Evolutionary conservation across 2,888 invertebrate genomes (phyloP), one percentile per base, ranked within the genome.

Genomic region (Leptopilina myrica): DNA sequence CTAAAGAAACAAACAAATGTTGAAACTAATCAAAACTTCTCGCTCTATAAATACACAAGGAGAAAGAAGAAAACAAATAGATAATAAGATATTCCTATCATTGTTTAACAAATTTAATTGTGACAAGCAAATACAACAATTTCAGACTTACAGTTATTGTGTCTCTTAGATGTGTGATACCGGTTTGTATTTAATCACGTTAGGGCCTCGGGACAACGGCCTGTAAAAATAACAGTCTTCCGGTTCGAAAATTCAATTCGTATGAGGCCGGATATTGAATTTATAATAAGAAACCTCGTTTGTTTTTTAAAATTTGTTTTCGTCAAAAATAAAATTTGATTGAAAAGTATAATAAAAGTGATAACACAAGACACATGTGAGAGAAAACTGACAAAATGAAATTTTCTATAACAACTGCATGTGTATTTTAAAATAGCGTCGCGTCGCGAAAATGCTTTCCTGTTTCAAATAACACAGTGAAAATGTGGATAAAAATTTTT

Each of bases 131-230:
- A 64, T 64, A 40, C 26, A 73, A 14, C 53, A 40, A 53, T 43
- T 66, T 8, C 43, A 66, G 26, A 73, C 69, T 73, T 73, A 73
- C 69, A 26, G 69, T 26, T 56, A 73, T 73, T 73, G 53, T 73
- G 43, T 33, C 33, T 43, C 26, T 53, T 14, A 33, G 53, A 73
- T 56, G 53, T 53, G 56, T 33, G 53, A 73, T 53, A 73, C 69
- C 69, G 56, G 69, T 73, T 73, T 73, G 9, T 49, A 43, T 43
- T 6, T 8, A 43, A 26, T 33, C 33, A 73, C 69, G 26, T 73
- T 73, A 62, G 20, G 62, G 20, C 62, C 53, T 53, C 69, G 53
- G 56, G 69, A 73, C 69, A 73, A 73, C 53, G 69, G 69, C 69
- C 69, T 73, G 53, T 49, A 69, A 49, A 67, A 20, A 43, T 64